Conservation (phyloP, 1,140 invertebrate genomes). For the Zaprionus inermis region DNA sequence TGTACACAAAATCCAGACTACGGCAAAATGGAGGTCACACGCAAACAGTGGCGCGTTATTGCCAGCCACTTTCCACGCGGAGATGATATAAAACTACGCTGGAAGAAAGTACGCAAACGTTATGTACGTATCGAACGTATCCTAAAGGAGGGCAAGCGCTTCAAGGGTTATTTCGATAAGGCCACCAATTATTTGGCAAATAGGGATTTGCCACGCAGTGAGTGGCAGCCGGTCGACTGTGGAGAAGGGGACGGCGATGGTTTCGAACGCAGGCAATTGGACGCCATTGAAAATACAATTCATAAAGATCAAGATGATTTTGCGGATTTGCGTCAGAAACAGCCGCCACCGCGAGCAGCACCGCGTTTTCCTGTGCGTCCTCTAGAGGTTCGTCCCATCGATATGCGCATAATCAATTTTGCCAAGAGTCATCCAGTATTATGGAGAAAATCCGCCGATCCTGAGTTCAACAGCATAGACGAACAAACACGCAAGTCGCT, state of each 20-base stretch:
- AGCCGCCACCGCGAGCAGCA: neutral
- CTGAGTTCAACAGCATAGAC: slow-evolving; percentile 73
- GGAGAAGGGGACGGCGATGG: slow-evolving; percentile 76
- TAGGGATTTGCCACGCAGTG: slow-evolving; percentile 59
- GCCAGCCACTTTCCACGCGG: slow-evolving; percentile 72
- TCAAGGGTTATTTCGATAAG: slow-evolving; percentile 81
- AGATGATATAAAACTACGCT: slow-evolving; percentile 74
- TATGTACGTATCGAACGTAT: slow-evolving; percentile 75
- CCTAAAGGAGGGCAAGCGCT: slow-evolving; percentile 69
- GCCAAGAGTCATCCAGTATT: slow-evolving; percentile 80
- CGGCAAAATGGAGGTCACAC: slow-evolving; percentile 74
- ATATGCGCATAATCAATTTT: slow-evolving; percentile 77
- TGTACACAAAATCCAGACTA: slow-evolving; percentile 77
- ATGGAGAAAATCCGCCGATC: slow-evolving; percentile 75
- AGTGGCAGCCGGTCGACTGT: slow-evolving; percentile 70
- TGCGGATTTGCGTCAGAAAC: slow-evolving; percentile 5
- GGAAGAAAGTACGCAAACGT: slow-evolving; percentile 78
- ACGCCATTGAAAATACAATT: slow-evolving; percentile 70
- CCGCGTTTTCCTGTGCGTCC: slow-evolving; percentile 47
- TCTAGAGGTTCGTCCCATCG: slow-evolving; percentile 65
- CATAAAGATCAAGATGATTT: slow-evolving; percentile 29
- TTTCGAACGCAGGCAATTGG: slow-evolving; percentile 67
- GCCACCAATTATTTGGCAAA: slow-evolving; percentile 79
- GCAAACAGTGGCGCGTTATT: slow-evolving; percentile 77
- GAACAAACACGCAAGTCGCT: slow-evolving; percentile 72